Percentiles rank a stretch among this genome's conserved stretches.
phyloP scores from a whole-genome alignment of 2,888 invertebrate genomes.

The Tenodera sinensis region DNA sequence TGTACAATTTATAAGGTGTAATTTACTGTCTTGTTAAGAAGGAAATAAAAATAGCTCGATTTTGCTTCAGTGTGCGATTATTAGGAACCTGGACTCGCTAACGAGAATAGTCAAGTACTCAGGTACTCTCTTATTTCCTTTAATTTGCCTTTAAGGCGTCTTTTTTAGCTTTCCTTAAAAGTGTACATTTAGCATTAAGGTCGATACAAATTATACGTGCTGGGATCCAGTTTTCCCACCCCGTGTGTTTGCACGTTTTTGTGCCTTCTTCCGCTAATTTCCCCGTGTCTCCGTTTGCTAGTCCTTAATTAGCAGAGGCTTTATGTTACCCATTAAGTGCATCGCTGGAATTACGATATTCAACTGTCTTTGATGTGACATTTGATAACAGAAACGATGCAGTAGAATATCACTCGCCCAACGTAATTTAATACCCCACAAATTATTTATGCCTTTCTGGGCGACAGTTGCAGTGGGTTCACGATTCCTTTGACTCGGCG shows the following conservation, averaged over 20 bases:
- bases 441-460: too few relatives aligned
- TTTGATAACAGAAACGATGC: too few relatives aligned
- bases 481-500: too few relatives aligned
- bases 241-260: background rate
- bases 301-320: background rate
- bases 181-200: background rate
- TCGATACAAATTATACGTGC: background rate
- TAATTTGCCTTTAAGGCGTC: background rate
- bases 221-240: background rate
- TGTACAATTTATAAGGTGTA: background rate
- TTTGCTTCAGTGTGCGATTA: background rate
- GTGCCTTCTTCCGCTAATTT: background rate
- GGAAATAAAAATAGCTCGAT: background rate
- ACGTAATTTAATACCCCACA: too few relatives aligned
- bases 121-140: background rate
- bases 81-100: background rate
- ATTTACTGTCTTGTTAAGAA: background rate
- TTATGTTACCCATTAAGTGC: too few relatives aligned
- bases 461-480: too few relatives aligned
- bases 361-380: too few relatives aligned
- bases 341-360: too few relatives aligned
- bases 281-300: background rate
- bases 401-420: too few relatives aligned
- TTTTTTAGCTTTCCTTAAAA: background rate
- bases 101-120: background rate